Evolutionary conservation across 2,113 vertebrate species (phyloP), one percentile per base, ranked within the genome.

Genomic region (Pogona vitticeps): DNA sequence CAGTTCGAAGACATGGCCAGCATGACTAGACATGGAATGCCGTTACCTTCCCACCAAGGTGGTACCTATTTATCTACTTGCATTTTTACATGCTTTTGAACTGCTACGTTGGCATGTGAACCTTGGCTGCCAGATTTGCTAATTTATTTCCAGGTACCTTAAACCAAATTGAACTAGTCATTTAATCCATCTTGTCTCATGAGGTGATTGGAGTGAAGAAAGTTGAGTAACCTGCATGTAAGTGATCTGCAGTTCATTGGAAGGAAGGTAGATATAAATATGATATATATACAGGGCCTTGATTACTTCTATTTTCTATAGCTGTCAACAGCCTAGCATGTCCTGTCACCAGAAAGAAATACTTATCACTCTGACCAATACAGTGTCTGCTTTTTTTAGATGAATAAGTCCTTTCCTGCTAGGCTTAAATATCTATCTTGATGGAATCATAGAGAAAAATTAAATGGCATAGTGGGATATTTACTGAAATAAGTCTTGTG

Each of bases 381-480:
- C 33, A 28, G 12, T 72, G 36, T 33, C 28, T 65, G 33, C 20
- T 28, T 84, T 33, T 79, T 65, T 65, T 76, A 76, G 36, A 23
- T 6, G 14, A 67, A 14, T 72, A 13, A 58, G 75, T 8, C 71
- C 40, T n/a, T n/a, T n/a, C 56, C n/a, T 0, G 0, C 28, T 38
- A 77, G 26, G 2, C 36, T 58, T 86, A 61, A 67, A 65, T 76
- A 63, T 1, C 15, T 76, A 20, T 72, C 12, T 28, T n/a, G n/a
- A 33, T 0, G 6, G 61, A 46, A 59, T 88, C 0, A 1, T 31
- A 58, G 26, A 21, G 21, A 61, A 6, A 78, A 0, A 0, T 0
- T 0, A 0, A 17, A 56, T 83, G 73, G 21, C 2, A 7, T 52
- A 65, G 18, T 0, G 0, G 31, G 5, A 6, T 0, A 1, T 68